Evolutionary conservation across 2,888 invertebrate genomes (phyloP).

Genomic region (Hydraecia micacea): DNA sequence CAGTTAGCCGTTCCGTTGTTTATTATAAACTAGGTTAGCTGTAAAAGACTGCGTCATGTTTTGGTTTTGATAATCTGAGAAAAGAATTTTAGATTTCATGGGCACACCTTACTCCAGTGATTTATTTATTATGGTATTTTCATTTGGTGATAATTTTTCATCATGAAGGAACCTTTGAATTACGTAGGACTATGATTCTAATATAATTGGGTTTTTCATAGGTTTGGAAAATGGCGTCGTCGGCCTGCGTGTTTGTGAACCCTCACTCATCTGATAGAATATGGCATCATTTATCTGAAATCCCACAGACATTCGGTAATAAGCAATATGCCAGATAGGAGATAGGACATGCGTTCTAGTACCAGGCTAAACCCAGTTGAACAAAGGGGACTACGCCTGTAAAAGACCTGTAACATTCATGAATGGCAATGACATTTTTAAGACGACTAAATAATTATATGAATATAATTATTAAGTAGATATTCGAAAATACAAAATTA

Average conservation of each 20-base stretch:
- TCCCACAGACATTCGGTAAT: background rate
- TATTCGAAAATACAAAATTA: background rate
- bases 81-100: background rate
- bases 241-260: background rate
- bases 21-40: constrained; percentile 22
- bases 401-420: background rate
- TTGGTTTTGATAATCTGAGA: background rate
- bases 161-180: background rate
- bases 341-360: background rate
- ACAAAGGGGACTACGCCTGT: background rate
- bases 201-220: background rate
- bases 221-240: no score
- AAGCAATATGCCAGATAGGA: background rate
- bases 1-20: background rate
- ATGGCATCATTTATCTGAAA: background rate
- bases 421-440: background rate
- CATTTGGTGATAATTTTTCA: background rate
- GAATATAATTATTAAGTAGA: background rate
- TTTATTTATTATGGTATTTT: background rate
- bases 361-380: background rate
- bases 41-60: constrained; percentile 32
- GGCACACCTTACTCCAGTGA: background rate
- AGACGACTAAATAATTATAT: background rate
- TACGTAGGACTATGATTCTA: background rate
- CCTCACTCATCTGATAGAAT: background rate